Conservation (phyloP, 2,888 invertebrate genomes). For the Baccha elongata region DNA sequence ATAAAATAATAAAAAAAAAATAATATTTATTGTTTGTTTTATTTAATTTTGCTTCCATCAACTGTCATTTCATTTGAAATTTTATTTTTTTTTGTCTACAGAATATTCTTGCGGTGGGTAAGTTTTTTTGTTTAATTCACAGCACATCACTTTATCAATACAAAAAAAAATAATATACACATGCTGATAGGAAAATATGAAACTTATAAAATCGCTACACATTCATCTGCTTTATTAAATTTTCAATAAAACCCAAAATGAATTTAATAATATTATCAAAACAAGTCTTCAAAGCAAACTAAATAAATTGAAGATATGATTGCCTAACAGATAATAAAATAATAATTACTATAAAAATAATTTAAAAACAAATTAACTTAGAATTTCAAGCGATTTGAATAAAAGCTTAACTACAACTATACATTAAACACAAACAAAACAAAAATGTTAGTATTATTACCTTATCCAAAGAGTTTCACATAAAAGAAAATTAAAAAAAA, state of each 20-base stretch:
- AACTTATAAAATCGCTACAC: conserved; percentile 36
- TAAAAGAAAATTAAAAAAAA: conserved; percentile 61
- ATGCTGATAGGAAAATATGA: conserved; percentile 14
- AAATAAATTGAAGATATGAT: conserved; percentile 27
- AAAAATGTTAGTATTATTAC: conserved; percentile 63
- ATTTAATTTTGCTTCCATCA: conserved; percentile 71
- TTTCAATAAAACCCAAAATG: conserved; percentile 13
- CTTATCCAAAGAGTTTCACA: conserved; percentile 74
- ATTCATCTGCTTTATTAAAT: conserved; percentile 66
- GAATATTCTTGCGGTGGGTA: conserved; percentile 4
- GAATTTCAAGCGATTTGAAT: conserved; percentile 49
- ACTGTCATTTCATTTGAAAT: conserved; percentile 38
- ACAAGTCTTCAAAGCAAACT: conserved; percentile 29
- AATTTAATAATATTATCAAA: conserved; percentile 49
- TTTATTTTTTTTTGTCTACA: not conserved
- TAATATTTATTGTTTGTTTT: conserved; percentile 52
- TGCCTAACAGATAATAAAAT: conserved; percentile 47
- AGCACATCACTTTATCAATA: conserved; percentile 10
- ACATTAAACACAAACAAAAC: conserved; percentile 30
- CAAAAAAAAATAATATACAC: too few species aligned
- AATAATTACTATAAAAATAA: conserved; percentile 47
- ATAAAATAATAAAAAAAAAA: conserved; percentile 32
- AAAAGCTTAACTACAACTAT: conserved; percentile 36
- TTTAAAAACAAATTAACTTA: conserved; percentile 39
- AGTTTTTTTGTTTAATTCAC: conserved; percentile 20